Conservation (phyloP, 1,140 invertebrate species). For the Tetragnatha versicolor region DNA sequence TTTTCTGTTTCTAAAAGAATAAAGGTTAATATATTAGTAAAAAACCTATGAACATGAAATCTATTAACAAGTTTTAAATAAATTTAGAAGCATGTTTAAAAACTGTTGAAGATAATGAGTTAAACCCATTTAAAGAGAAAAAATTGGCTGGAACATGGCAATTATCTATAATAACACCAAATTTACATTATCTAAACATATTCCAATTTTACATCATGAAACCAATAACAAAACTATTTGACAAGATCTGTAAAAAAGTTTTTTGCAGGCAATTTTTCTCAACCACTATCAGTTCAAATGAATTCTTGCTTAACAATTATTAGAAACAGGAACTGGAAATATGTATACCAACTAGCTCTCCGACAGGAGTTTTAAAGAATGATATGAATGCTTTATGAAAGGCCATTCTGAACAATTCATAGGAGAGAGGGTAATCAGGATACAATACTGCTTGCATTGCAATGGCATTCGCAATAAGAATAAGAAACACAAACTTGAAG, state of each 20-base stretch:
- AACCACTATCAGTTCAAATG: too few relatives aligned
- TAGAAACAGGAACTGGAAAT: too few relatives aligned
- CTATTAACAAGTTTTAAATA: background rate
- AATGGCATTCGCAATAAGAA: slow-evolving; percentile 63
- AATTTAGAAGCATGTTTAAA: too few relatives aligned
- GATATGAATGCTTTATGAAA: slow-evolving; percentile 62
- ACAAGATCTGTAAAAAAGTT: background rate
- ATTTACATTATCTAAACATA: too few relatives aligned
- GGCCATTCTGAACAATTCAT: slow-evolving; percentile 60
- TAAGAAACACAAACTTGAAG: slow-evolving; percentile 63
- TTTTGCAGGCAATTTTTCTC: too few relatives aligned
- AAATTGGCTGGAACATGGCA: too few relatives aligned
- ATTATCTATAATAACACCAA: too few relatives aligned
- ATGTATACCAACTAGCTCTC: slow-evolving; percentile 60
- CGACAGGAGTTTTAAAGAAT: slow-evolving; percentile 63
- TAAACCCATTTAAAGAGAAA: too few relatives aligned
- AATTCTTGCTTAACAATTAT: too few relatives aligned
- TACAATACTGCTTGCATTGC: slow-evolving; percentile 64
- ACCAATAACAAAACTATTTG: background rate
- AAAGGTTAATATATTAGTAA: background rate
- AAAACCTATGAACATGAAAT: background rate
- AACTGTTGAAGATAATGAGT: too few relatives aligned
- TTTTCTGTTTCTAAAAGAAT: background rate
- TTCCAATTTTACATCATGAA: too few relatives aligned
- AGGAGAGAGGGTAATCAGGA: slow-evolving; percentile 62